phyloP scores from a whole-genome alignment of 1,140 invertebrate species.

The Leptopilina clavipes region DNA sequence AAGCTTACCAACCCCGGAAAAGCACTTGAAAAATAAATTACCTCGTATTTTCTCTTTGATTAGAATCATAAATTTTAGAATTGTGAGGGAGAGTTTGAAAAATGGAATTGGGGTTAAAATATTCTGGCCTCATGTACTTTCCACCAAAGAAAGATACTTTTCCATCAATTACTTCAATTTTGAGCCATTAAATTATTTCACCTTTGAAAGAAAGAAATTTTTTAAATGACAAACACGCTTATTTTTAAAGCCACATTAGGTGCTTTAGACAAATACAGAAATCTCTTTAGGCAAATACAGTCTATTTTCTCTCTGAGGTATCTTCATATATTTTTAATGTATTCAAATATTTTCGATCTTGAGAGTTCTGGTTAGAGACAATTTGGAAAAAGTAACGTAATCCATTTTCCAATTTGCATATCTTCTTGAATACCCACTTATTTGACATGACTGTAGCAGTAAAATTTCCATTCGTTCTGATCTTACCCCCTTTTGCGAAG shows the following conservation, averaged over 20 bases:
- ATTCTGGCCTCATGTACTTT: neutral
- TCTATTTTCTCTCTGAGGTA: neutral
- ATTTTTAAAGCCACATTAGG: too few species aligned
- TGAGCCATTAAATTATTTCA: neutral
- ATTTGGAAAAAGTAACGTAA: neutral
- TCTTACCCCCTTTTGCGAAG: neutral
- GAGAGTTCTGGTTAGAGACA: neutral
- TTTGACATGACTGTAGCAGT: conserved; percentile 25
- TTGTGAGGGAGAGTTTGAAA: neutral
- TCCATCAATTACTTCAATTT: neutral
- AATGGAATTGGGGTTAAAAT: conserved; percentile 8
- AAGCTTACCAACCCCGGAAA: neutral
- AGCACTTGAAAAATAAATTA: conserved; percentile 12
- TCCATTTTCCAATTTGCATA: conserved; percentile 25
- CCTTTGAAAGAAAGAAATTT: too few species aligned
- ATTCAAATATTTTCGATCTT: neutral
- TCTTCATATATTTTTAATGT: neutral
- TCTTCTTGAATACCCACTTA: neutral
- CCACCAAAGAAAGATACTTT: neutral
- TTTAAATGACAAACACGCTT: too few species aligned
- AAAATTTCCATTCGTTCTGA: conserved; percentile 17
- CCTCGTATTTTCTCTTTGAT: conserved; percentile 19
- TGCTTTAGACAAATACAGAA: too few species aligned
- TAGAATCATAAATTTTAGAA: conserved; percentile 17
- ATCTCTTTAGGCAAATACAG: too few species aligned